phyloP scores from a whole-genome alignment of 64 coral and sea anemone genomes.

The Catalaphyllia jardinei region DNA sequence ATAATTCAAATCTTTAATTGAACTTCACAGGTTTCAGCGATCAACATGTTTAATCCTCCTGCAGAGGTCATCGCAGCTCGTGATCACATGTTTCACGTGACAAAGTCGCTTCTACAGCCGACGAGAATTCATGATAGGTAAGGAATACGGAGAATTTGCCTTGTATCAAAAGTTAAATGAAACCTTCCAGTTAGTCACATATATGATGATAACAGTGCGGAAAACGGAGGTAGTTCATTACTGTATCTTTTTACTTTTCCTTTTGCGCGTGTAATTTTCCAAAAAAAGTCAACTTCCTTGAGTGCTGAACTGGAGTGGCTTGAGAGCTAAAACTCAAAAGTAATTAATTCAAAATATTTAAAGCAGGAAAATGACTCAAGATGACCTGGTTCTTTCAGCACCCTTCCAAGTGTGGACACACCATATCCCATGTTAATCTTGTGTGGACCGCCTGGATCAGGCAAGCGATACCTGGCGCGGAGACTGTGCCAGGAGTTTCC shows the following conservation, averaged over 20 bases:
- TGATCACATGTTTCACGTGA: constrained; percentile 98
- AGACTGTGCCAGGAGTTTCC: constrained; percentile 93
- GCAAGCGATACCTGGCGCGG: constrained; percentile 70
- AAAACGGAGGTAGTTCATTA: too few relatives aligned
- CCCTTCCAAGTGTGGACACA: constrained; percentile 88
- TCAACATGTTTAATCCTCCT: constrained; percentile 96
- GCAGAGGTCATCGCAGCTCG: constrained; percentile 86
- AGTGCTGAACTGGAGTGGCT: too few relatives aligned
- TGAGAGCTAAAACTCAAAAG: too few relatives aligned
- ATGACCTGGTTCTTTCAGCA: constrained; percentile 44
- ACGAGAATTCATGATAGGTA: constrained; percentile 95
- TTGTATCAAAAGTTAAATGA: too few relatives aligned
- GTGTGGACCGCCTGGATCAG: constrained; percentile 85
- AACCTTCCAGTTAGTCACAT: too few relatives aligned
- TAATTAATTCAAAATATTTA: too few relatives aligned
- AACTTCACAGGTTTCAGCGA: constrained; percentile 61
- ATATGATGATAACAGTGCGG: too few relatives aligned
- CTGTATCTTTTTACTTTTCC: too few relatives aligned
- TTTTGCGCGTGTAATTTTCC: too few relatives aligned
- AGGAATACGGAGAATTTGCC: background rate
- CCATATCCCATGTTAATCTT: constrained; percentile 96
- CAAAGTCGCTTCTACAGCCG: constrained; percentile 84
- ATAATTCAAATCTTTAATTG: background rate
- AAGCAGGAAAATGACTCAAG: too few relatives aligned
- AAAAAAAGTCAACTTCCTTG: too few relatives aligned